phyloP scores from a whole-genome alignment of 2,888 invertebrate genomes.

The Drosophila sordidapex region DNA sequence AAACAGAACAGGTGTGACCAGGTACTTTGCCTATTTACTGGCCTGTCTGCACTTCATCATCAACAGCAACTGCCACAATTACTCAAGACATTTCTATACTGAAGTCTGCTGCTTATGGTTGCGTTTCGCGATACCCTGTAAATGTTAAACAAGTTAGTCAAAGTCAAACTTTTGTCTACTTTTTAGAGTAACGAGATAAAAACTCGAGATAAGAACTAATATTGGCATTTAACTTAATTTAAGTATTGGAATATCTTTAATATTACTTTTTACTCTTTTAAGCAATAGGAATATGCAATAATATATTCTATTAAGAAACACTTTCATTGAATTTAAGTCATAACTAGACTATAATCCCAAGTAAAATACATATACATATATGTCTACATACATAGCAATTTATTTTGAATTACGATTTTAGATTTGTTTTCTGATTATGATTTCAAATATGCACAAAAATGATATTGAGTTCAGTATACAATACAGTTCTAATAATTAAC shows the following conservation, averaged over 20 bases:
- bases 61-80: constrained; percentile 49
- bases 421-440: too few relatives aligned
- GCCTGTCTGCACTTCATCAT: constrained; percentile 63
- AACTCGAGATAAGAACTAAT: too few relatives aligned
- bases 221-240: too few relatives aligned
- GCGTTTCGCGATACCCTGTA: constrained; percentile 33
- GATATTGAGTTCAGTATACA: accelerated
- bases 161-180: background rate
- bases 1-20: constrained; percentile 64
- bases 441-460: background rate
- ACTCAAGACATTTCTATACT: constrained; percentile 30
- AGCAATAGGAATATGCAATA: background rate
- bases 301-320: too few relatives aligned
- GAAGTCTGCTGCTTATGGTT: background rate
- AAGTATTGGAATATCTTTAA: too few relatives aligned
- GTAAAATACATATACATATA: too few relatives aligned
- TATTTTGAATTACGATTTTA: too few relatives aligned
- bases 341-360: background rate
- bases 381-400: too few relatives aligned
- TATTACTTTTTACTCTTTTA: too few relatives aligned
- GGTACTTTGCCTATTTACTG: constrained; percentile 68
- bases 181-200: background rate
- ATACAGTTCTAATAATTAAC: background rate
- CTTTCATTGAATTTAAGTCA: background rate
- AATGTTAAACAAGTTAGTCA: too few relatives aligned